phyloP scores from a whole-genome alignment of 23 tunicate genomes.

The Clavelina lepadiformis region DNA sequence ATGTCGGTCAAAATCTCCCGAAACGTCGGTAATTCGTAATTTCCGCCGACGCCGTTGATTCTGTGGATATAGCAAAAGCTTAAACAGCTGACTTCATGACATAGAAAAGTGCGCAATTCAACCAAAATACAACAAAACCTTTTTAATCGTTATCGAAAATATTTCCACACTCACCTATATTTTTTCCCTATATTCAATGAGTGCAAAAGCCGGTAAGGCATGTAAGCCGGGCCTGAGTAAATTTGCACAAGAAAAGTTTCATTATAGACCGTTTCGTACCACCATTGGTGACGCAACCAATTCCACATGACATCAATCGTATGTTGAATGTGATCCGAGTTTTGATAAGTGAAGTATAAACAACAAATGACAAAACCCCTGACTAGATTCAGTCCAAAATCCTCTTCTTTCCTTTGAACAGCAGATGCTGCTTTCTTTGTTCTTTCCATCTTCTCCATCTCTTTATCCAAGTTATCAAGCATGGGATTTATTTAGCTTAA shows the following conservation, averaged over 20 bases:
- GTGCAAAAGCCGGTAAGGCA: constrained; percentile 26
- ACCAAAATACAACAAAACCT: too few relatives aligned
- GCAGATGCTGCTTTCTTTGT: too few relatives aligned
- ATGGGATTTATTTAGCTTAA: too few relatives aligned
- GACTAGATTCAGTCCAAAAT: too few relatives aligned
- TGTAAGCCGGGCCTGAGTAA: constrained; percentile 32
- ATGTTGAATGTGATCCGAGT: constrained; percentile 44
- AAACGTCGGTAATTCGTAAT: constrained; percentile 5
- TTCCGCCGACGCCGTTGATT: constrained; percentile 18
- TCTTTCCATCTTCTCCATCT: too few relatives aligned
- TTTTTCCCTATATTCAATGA: constrained; percentile 8
- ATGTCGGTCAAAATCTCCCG: constrained; percentile 18
- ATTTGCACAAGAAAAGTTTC: constrained; percentile 60
- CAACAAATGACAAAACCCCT: too few relatives aligned
- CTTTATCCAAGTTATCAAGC: too few relatives aligned
- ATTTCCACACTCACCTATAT: constrained; percentile 67
- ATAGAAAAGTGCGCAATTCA: not conserved
- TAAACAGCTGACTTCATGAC: not conserved
- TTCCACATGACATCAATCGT: constrained; percentile 35
- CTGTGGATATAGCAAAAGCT: not conserved
- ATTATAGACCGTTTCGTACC: constrained; percentile 64
- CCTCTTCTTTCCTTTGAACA: too few relatives aligned
- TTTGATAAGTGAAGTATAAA: constrained; percentile 11
- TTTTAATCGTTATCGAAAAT: too few relatives aligned
- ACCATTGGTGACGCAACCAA: constrained; percentile 54